phyloP scores from a whole-genome alignment of 2,888 invertebrate genomes.

The Ectobius pallidus region DNA sequence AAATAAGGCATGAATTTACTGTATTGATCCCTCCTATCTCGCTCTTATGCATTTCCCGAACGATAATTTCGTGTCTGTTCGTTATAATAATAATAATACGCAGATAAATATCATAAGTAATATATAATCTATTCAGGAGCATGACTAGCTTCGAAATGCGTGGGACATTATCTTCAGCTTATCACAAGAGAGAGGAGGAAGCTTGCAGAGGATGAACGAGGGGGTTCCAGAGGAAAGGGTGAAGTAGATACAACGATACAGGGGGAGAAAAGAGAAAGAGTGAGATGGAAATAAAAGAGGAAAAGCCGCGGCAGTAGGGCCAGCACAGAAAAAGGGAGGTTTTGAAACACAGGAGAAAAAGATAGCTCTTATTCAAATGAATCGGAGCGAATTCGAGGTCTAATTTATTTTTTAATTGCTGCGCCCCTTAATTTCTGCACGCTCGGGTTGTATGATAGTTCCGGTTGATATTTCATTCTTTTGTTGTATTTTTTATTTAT shows the following conservation, averaged over 20 bases:
- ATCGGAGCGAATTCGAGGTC: conserved; percentile 36
- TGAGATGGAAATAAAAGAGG: conserved; percentile 10
- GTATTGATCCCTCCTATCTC: not conserved
- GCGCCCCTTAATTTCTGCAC: conserved; percentile 38
- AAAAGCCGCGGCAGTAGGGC: not conserved
- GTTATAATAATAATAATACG: not conserved
- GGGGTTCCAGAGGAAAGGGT: conserved; percentile 30
- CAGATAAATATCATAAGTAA: conserved; percentile 2
- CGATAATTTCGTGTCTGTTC: not conserved
- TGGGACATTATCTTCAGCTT: conserved; percentile 21
- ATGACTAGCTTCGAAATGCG: not conserved
- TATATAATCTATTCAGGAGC: conserved; percentile 9
- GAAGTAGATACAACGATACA: conserved; percentile 51
- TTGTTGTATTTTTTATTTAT: conserved; percentile 36
- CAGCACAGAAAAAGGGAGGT: conserved; percentile 11
- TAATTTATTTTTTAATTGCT: conserved; percentile 43
- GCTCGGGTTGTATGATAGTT: conserved; percentile 37
- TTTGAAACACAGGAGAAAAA: conserved; percentile 27
- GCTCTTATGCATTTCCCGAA: not conserved
- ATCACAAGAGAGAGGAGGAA: conserved; percentile 29
- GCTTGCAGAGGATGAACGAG: conserved; percentile 24
- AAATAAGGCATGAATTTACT: not conserved
- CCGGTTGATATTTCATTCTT: conserved; percentile 41
- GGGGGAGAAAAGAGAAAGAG: conserved; percentile 21
- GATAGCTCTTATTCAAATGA: conserved; percentile 37